These are phyloP conservation scores for Tinea pellionella DNA, from an alignment of 2,888 invertebrate genomes.

Conservation along the genomic window DNA sequence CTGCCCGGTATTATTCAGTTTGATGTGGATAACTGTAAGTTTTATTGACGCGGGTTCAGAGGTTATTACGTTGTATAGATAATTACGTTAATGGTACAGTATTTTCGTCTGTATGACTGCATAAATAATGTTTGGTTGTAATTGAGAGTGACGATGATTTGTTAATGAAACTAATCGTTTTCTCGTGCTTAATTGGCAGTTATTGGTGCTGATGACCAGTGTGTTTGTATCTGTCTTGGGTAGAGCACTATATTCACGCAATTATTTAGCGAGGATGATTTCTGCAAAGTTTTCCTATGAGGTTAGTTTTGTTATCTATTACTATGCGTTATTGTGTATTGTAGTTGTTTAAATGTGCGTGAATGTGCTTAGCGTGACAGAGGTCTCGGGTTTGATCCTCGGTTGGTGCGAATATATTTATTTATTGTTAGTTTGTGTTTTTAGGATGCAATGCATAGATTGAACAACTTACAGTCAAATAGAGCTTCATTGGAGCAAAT, in stretches of 20 bases:
- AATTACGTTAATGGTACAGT: slow-evolving; percentile 18
- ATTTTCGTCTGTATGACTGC: background rate
- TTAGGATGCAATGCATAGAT: slow-evolving; percentile 76
- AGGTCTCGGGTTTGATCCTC: no score
- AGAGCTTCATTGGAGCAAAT: slow-evolving; percentile 68
- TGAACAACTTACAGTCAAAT: slow-evolving; percentile 81
- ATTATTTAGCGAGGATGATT: slow-evolving; percentile 34
- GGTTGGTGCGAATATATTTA: background rate
- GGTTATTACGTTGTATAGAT: slow-evolving; percentile 38
- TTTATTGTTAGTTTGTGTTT: slow-evolving; percentile 20
- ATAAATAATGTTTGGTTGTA: background rate
- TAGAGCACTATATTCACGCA: background rate
- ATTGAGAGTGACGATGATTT: background rate
- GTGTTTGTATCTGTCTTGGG: background rate
- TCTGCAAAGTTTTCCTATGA: slow-evolving; percentile 41
- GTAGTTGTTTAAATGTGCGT: background rate
- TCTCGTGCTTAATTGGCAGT: background rate
- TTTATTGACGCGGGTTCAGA: slow-evolving; percentile 36
- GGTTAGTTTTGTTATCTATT: slow-evolving; percentile 28
- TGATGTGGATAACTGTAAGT: slow-evolving; percentile 18
- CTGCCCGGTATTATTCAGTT: slow-evolving; percentile 24
- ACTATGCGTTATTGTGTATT: no score
- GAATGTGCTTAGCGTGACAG: no score
- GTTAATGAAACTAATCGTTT: background rate
- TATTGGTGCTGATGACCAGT: background rate